Percentiles rank a stretch among this genome's conserved stretches.
Conservation (phyloP, 1,140 invertebrate species). For the Lordiphosa stackelbergi region DNA sequence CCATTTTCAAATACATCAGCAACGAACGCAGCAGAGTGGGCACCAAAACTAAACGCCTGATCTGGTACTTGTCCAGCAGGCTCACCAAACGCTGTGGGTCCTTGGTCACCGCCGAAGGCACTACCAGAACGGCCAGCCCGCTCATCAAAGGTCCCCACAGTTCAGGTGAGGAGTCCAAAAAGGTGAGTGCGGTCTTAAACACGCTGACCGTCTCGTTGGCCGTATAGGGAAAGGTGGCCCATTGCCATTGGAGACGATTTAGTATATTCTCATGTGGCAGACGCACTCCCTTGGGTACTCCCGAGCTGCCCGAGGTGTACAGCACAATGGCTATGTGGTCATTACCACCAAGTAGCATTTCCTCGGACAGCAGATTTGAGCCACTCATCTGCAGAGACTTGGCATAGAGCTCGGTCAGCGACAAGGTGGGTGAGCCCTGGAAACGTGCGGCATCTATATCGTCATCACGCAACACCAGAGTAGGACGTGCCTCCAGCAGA, state of each 20-base stretch:
- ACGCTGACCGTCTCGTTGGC: slow-evolving; percentile 83
- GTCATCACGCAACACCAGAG: slow-evolving; percentile 84
- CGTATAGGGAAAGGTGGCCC: slow-evolving; percentile 85
- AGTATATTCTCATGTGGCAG: slow-evolving; percentile 87
- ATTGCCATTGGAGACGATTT: slow-evolving; percentile 91
- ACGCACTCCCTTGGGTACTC: slow-evolving; percentile 92
- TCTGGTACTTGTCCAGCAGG: slow-evolving; percentile 83
- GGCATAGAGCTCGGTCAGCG: slow-evolving; percentile 54
- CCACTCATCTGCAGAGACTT: slow-evolving; percentile 52
- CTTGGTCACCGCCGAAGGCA: slow-evolving; percentile 84
- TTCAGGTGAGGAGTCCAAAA: slow-evolving; percentile 91
- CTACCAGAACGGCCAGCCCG: slow-evolving; percentile 82
- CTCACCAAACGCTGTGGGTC: slow-evolving; percentile 85
- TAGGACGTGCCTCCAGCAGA: slow-evolving; percentile 85
- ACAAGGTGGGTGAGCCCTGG: slow-evolving; percentile 50
- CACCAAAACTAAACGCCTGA: slow-evolving; percentile 87
- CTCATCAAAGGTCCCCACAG: slow-evolving; percentile 89
- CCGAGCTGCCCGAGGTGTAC: slow-evolving; percentile 96
- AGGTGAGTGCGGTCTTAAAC: slow-evolving; percentile 92
- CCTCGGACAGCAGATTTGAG: slow-evolving; percentile 53
- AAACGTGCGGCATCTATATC: slow-evolving; percentile 63
- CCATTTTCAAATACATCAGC: slow-evolving; percentile 83
- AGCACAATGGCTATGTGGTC: slow-evolving; percentile 86
- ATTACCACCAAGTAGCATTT: slow-evolving; percentile 64
- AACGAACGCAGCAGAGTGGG: slow-evolving; percentile 89